Conservation (phyloP, 64 coral and sea anemone species). For the Orbicella faveolata region DNA sequence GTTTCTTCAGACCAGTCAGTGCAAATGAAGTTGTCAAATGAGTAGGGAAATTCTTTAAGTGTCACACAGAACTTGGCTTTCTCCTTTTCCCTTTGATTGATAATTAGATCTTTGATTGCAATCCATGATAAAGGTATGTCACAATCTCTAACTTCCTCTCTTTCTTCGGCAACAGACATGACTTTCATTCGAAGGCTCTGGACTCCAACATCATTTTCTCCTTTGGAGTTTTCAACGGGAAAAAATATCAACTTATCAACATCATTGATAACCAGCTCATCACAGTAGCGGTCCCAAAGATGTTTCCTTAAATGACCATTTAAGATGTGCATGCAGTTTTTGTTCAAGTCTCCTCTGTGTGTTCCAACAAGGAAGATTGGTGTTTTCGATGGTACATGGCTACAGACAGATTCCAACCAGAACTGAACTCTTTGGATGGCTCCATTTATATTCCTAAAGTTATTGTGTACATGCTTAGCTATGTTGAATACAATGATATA, state of each 20-base stretch:
- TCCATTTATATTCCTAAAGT: neutral
- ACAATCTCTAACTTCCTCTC: neutral
- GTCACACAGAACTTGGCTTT: conserved; percentile 10
- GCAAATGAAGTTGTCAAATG: neutral
- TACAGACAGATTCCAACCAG: conserved; percentile 62
- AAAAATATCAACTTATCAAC: conserved; percentile 45
- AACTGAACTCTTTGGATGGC: conserved; percentile 46
- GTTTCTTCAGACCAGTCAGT: conserved; percentile 43
- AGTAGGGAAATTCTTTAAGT: conserved; percentile 34
- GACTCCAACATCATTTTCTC: conserved; percentile 35
- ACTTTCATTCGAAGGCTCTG: conserved; percentile 21
- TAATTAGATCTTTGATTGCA: conserved; percentile 62
- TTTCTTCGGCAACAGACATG: conserved; percentile 23
- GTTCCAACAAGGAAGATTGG: conserved; percentile 74
- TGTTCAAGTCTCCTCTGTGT: conserved; percentile 37
- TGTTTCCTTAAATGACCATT: conserved; percentile 18
- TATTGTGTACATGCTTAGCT: neutral
- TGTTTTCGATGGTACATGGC: conserved; percentile 32
- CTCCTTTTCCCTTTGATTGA: neutral
- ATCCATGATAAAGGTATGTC: conserved; percentile 67
- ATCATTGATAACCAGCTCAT: conserved; percentile 41
- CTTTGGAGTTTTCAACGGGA: conserved; percentile 54
- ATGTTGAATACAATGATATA: conserved; percentile 68
- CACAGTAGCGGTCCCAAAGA: conserved; percentile 40
- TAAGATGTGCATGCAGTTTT: neutral